phyloP scores from a whole-genome alignment of 2,113 vertebrate genomes.

The Opisthocomus hoazin region DNA sequence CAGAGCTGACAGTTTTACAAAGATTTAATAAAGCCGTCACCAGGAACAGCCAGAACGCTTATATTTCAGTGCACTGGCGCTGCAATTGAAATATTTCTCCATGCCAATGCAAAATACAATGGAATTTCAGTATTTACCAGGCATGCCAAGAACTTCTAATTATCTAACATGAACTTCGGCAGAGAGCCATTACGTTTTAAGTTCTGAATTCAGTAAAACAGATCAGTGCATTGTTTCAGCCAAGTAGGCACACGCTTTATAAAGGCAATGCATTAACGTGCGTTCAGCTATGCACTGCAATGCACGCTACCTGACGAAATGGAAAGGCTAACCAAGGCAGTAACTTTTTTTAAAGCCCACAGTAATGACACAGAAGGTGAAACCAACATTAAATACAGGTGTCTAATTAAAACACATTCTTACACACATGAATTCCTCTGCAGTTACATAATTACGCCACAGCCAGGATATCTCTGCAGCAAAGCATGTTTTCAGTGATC shows the following conservation, averaged over 20 bases:
- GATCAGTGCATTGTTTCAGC: constrained; percentile 1
- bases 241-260: not conserved
- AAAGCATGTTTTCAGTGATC: constrained; percentile 45
- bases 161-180: constrained; percentile 44
- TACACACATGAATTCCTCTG: constrained; percentile 51
- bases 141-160: constrained; percentile 43
- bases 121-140: constrained; percentile 37
- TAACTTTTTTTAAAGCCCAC: not conserved
- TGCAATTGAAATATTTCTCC: constrained; percentile 10
- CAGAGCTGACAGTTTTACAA: not conserved
- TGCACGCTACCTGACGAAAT: not conserved
- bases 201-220: constrained; percentile 36
- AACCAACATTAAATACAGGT: constrained; percentile 62
- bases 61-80: not conserved
- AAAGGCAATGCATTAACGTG: not conserved
- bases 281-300: not conserved
- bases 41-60: not conserved
- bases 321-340: not conserved
- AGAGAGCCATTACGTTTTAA: constrained; percentile 40
- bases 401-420: constrained; percentile 64
- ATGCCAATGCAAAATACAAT: constrained; percentile 15
- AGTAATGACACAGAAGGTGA: constrained; percentile 38
- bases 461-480: constrained; percentile 46
- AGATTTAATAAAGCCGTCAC: constrained; percentile 14
- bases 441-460: constrained; percentile 35